These are phyloP conservation scores for Patella pellucida DNA, from an alignment of 2,888 invertebrate species.

Conservation along the genomic window DNA sequence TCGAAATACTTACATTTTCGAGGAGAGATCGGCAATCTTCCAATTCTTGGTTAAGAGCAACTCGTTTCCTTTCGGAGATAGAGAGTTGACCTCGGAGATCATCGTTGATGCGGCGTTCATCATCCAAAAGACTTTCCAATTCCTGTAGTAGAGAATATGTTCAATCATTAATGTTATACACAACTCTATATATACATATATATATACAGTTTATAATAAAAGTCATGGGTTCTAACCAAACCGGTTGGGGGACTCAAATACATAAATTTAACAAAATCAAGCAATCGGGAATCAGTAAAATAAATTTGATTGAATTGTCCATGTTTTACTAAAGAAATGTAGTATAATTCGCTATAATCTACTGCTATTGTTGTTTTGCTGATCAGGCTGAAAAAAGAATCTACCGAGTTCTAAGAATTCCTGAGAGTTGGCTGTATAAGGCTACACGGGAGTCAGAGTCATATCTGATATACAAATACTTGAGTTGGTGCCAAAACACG, in stretches of 20 bases:
- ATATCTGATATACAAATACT: conserved; percentile 7
- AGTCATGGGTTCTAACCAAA: too few species aligned
- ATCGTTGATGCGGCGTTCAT: conserved; percentile 66
- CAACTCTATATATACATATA: neutral
- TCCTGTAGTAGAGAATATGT: conserved; percentile 54
- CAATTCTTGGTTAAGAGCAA: conserved; percentile 88
- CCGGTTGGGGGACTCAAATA: too few species aligned
- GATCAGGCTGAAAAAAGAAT: too few species aligned
- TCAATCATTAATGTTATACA: neutral
- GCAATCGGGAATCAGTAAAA: too few species aligned
- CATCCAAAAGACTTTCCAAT: conserved; percentile 67
- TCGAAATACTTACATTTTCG: conserved; percentile 67
- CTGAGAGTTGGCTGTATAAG: conserved; percentile 38
- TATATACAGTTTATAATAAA: too few species aligned
- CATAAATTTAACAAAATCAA: too few species aligned
- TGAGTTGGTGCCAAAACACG: neutral
- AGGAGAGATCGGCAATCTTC: conserved; percentile 82
- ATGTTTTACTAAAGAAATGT: too few species aligned
- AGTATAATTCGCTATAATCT: too few species aligned
- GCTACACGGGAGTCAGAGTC: neutral
- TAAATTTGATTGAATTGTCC: too few species aligned
- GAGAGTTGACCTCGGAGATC: conserved; percentile 65
- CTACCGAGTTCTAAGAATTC: conserved; percentile 49
- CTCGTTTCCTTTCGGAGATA: conserved; percentile 68
- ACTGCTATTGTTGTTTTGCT: too few species aligned